Evolutionary conservation across 2,888 invertebrate species (phyloP).

Genomic region (Coronaproctus castanopsis): DNA sequence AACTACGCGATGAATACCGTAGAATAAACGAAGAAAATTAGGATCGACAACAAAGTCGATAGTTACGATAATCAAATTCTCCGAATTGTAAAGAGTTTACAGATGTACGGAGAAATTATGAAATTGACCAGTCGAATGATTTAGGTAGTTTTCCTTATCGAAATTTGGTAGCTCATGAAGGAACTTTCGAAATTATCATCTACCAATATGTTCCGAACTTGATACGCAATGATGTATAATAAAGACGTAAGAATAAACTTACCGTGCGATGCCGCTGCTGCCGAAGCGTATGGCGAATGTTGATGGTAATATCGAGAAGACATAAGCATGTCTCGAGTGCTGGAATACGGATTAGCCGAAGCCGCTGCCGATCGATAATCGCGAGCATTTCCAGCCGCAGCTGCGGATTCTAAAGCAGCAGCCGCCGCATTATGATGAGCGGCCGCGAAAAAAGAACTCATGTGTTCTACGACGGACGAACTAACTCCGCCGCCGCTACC

Average conservation of each 20-base stretch:
- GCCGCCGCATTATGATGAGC: constrained; percentile 9
- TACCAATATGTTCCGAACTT: no score
- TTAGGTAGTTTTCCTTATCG: no score
- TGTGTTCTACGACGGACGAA: constrained; percentile 11
- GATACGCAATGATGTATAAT: no score
- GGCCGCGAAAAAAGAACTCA: constrained; percentile 11
- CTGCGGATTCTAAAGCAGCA: constrained; percentile 1
- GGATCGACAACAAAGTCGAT: no score
- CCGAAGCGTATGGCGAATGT: constrained; percentile 11
- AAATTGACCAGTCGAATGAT: no score
- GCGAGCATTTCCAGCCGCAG: constrained; percentile 1
- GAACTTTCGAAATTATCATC: no score
- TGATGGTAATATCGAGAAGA: constrained; percentile 11
- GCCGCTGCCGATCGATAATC: constrained; percentile 10
- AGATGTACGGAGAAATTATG: no score
- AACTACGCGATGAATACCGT: no score
- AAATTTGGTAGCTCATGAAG: no score
- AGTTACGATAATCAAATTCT: no score
- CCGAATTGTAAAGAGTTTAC: no score
- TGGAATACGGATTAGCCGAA: constrained; percentile 8
- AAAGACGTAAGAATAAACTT: neutral
- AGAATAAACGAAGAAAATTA: no score
- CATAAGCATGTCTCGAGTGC: constrained; percentile 7
- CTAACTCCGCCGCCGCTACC: constrained; percentile 1
- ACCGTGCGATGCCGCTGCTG: constrained; percentile 11